A percentile compares a stretch with the other conserved stretches of the same genome.
phyloP scores from a whole-genome alignment of 1,140 invertebrate genomes.

The Campoletis sonorensis region DNA sequence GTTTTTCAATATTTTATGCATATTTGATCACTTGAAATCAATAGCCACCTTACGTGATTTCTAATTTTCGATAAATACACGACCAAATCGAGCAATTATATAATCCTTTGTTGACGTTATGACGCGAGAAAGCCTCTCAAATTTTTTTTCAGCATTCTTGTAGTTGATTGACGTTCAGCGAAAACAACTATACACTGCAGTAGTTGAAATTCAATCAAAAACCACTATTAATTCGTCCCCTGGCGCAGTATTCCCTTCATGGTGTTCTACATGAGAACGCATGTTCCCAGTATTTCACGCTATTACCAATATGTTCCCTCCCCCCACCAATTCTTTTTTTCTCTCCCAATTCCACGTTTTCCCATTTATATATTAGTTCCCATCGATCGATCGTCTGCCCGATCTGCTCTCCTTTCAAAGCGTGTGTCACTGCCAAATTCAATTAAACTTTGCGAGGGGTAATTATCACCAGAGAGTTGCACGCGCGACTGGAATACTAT shows the following conservation, averaged over 20 bases:
- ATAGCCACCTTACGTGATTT: not conserved
- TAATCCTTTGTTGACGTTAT: not conserved
- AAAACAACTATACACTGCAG: slow-evolving; percentile 16
- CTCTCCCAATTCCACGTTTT: not conserved
- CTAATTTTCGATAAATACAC: not conserved
- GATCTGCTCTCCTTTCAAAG: slow-evolving; percentile 20
- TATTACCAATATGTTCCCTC: not conserved
- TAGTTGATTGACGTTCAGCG: slow-evolving; percentile 3
- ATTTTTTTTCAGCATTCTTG: not conserved
- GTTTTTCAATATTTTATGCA: no score
- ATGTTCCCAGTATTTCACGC: slow-evolving; percentile 4
- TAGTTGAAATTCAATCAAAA: slow-evolving; percentile 37
- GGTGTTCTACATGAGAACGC: not conserved
- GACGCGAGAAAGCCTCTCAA: not conserved
- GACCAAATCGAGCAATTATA: slow-evolving; percentile 4
- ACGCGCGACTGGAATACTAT: not conserved
- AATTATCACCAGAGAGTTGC: slow-evolving; percentile 11
- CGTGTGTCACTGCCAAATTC: slow-evolving; percentile 29
- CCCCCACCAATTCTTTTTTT: not conserved
- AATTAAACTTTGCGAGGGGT: slow-evolving; percentile 30
- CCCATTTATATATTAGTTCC: slow-evolving; percentile 1
- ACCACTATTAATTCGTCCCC: not conserved
- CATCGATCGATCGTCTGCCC: slow-evolving; percentile 5
- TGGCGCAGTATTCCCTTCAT: not conserved
- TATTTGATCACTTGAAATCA: not conserved